Conservation (phyloP, 2,113 vertebrate species). For the Physeter macrocephalus region DNA sequence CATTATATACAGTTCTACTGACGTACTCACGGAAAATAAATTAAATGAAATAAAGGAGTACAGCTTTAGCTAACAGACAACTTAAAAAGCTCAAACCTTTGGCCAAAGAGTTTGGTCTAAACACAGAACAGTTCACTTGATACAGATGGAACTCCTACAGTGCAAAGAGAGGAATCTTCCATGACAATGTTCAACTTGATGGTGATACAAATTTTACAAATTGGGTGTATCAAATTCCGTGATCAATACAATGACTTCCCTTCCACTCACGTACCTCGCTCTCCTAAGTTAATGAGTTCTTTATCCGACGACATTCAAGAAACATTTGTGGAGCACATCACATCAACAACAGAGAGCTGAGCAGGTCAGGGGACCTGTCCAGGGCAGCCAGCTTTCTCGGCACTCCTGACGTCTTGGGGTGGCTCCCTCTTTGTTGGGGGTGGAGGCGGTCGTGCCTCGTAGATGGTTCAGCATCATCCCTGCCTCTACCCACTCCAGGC, state of each 20-base stretch:
- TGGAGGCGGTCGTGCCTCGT: fast-evolving
- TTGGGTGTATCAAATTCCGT: fast-evolving
- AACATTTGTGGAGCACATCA: no score
- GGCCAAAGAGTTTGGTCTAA: background rate
- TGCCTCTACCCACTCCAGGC: no score
- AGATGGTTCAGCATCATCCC: fast-evolving
- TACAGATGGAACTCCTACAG: background rate
- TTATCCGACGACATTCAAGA: no score
- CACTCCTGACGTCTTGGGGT: fast-evolving
- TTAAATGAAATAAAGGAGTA: background rate
- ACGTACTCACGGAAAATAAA: background rate
- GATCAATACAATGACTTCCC: fast-evolving
- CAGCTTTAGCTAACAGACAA: background rate
- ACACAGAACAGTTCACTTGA: fast-evolving
- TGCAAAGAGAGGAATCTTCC: background rate
- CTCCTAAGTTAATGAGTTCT: background rate
- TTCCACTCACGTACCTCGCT: no score
- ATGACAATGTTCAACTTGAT: fast-evolving
- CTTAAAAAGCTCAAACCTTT: background rate
- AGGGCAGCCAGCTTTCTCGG: background rate
- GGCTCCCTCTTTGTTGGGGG: no score
- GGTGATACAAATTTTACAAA: fast-evolving
- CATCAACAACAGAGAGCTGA: no score
- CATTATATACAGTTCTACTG: background rate
- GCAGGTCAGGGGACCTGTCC: fast-evolving